Evolutionary conservation across 2,888 invertebrate species (phyloP).

Genomic region (Machimus rusticus): DNA sequence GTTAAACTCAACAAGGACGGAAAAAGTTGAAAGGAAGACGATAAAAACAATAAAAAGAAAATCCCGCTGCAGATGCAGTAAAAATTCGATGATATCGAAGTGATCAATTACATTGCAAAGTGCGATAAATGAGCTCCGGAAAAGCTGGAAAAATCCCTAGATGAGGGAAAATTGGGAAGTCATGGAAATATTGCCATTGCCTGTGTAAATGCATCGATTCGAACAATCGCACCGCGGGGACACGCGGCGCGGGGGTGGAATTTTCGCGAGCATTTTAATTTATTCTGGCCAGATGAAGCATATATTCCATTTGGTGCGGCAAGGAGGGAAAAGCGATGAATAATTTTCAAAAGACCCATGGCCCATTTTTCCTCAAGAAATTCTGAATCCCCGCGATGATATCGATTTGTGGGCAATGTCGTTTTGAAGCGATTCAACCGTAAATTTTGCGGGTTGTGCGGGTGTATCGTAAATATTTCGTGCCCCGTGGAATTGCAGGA

Average conservation of each 20-base stretch:
- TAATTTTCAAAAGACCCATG: background rate
- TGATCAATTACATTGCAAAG: background rate
- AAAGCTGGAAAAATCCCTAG: background rate
- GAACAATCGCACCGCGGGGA: background rate
- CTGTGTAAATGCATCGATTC: background rate
- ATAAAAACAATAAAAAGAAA: background rate
- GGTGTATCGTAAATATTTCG: background rate
- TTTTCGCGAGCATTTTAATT: background rate
- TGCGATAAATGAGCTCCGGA: background rate
- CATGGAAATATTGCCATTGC: background rate
- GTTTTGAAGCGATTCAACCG: background rate
- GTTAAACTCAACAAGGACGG: background rate
- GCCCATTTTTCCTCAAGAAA: background rate
- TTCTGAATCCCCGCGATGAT: background rate
- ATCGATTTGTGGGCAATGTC: background rate
- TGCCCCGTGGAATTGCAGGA: background rate
- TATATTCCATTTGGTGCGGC: background rate
- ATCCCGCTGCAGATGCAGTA: background rate
- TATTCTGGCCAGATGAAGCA: background rate
- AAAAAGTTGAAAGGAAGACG: background rate
- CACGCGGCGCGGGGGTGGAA: background rate
- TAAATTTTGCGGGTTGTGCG: background rate
- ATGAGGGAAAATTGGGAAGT: background rate
- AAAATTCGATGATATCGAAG: background rate
- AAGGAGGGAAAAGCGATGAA: background rate